A percentile compares a stretch with the other conserved stretches of the same genome.
Conservation (phyloP, 1,140 invertebrate species). For the Zaprionus vittiger region DNA sequence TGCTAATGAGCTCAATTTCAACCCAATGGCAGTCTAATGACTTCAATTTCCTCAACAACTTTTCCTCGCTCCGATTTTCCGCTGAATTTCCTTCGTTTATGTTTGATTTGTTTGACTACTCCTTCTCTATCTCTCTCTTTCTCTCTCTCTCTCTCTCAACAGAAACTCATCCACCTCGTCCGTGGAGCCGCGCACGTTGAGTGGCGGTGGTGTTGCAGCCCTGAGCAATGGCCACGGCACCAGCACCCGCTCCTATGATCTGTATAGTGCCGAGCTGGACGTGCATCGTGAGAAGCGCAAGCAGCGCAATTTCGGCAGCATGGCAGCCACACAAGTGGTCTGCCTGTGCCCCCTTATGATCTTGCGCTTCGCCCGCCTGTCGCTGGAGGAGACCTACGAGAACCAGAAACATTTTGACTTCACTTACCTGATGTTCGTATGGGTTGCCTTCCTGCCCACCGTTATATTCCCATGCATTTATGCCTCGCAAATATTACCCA, state of each 20-base stretch:
- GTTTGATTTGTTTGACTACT: neutral
- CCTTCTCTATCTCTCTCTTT: neutral
- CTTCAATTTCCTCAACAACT: conserved; percentile 46
- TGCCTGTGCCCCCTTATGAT: conserved; percentile 89
- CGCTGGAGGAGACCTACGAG: conserved; percentile 89
- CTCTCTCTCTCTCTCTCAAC: neutral
- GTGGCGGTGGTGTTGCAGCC: conserved; percentile 66
- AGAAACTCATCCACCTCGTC: conserved; percentile 80
- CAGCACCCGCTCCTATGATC: conserved; percentile 77
- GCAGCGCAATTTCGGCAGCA: conserved; percentile 88
- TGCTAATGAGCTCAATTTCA: conserved; percentile 63
- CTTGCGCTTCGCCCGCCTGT: conserved; percentile 87
- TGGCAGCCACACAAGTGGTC: conserved; percentile 88
- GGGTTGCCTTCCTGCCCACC: conserved; percentile 89
- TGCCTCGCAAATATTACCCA: conserved; percentile 88
- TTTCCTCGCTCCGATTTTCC: neutral
- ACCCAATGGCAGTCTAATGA: conserved; percentile 50
- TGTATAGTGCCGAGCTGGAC: conserved; percentile 88
- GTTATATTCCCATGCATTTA: conserved; percentile 88
- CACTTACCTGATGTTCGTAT: conserved; percentile 89
- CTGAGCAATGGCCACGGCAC: conserved; percentile 58
- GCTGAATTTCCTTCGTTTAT: neutral
- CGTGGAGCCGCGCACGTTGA: conserved; percentile 59
- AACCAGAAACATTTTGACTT: conserved; percentile 89
- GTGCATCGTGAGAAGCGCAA: conserved; percentile 88